Base-by-base conservation (phyloP, 2,888 invertebrate genomes). In the Cordilura impudica region DNA sequence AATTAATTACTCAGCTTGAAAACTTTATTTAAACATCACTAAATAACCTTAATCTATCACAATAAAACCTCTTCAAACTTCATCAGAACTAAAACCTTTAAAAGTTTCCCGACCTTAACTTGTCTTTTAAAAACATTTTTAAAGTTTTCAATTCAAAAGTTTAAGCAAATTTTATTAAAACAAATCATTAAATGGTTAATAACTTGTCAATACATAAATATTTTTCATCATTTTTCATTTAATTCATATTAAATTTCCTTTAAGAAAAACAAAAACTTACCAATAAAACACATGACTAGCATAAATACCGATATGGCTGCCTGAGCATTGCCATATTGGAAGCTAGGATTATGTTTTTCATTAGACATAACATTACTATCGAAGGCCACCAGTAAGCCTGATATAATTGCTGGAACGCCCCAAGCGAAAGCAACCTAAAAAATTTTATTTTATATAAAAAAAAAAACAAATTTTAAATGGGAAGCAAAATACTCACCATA, bases 261-360 rank as follows among this genome's bases (percentile, higher is more conserved):
- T n/a, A n/a, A n/a, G n/a, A n/a, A n/a, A 10, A 31, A 2, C 8
- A 31, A 31, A 31, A 29, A 86, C 91, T 90, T 89, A 96, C 96
- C 94, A 81, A 95, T 93, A 81, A 96, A 94, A 85, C 95, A 95
- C 87, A 95, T 93, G 29, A 95, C 92, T 7, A 96, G 91, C 63
- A 96, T 90, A 83, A 95, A 93, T 1, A 95, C 93, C 0, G 95
- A 92, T 47, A 95, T 92, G 2, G 95, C 93, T 35, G 97, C 96
- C 87, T 96, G 95, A 4, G 94, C 92, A 83, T 93, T 92, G 47
- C 94, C 94, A 86, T 94, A 94, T 84, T 95, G 94, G 85, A 97
- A 94, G 85, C 95, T 94, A 0, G 95, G 95, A 87, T 94, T 93
- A 47, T 92, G 91, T 71, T 93, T 93, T 82, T 93, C 92, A 31